Evolutionary conservation across 2,888 invertebrate genomes (phyloP).

Genomic region (Coelogynopora nodosa): DNA sequence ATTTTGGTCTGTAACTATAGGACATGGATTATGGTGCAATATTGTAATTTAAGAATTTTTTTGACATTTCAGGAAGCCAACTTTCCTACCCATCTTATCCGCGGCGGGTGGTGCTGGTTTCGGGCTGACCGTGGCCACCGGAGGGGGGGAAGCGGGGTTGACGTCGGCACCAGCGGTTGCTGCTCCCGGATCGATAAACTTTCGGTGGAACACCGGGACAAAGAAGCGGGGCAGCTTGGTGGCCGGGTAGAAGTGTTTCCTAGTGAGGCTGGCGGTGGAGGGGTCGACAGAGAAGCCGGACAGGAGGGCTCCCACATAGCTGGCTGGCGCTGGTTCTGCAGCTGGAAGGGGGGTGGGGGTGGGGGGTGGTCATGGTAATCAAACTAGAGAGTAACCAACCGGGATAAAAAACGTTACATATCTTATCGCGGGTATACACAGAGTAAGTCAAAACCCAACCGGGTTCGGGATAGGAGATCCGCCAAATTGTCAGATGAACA

Average conservation of each 20-base stretch:
- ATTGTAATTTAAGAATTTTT: no score
- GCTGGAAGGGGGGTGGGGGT: neutral
- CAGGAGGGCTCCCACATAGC: neutral
- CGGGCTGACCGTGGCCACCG: no score
- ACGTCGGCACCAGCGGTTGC: no score
- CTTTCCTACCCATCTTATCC: no score
- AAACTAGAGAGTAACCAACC: neutral
- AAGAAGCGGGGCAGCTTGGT: neutral
- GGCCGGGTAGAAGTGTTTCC: neutral
- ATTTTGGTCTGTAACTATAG: no score
- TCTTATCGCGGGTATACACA: neutral
- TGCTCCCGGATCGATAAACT: neutral
- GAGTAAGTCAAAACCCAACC: neutral
- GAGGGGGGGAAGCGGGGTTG: no score
- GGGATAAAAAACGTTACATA: neutral
- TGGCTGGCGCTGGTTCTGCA: neutral
- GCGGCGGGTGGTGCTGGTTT: no score
- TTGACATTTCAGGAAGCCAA: no score
- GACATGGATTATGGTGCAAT: no score
- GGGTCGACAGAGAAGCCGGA: neutral
- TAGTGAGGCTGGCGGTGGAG: neutral
- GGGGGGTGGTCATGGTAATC: no score
- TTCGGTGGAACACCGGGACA: neutral
- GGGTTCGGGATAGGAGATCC: no score
- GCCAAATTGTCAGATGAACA: no score